These are phyloP conservation scores for Arnoldichthys spilopterus DNA, from an alignment of 2,797 vertebrate species.

Conservation along the genomic window DNA sequence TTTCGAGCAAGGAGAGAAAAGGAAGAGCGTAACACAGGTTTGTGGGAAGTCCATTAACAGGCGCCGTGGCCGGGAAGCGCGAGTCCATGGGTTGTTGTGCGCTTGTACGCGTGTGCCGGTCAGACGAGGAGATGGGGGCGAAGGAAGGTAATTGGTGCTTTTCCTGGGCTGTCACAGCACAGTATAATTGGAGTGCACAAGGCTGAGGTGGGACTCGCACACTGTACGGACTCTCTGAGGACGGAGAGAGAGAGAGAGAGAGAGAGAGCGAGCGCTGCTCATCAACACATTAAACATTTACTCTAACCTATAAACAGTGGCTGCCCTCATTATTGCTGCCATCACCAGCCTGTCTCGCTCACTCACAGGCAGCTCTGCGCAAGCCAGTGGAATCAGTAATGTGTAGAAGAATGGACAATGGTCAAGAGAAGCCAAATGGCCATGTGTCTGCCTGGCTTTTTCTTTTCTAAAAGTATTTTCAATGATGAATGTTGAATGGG, in stretches of 20 bases:
- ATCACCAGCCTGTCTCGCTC: conserved; percentile 52
- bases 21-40: conserved; percentile 55
- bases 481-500: neutral
- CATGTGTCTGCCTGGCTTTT: neutral
- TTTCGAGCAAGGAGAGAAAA: conserved; percentile 58
- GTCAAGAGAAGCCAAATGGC: neutral
- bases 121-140: conserved; percentile 52
- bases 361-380: conserved; percentile 44
- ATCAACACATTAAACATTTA: conserved; percentile 83
- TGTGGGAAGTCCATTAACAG: conserved; percentile 66
- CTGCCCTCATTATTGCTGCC: conserved; percentile 61
- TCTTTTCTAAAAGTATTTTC: neutral
- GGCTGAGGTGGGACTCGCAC: conserved; percentile 54
- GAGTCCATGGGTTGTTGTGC: conserved; percentile 47
- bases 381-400: conserved; percentile 17
- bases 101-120: neutral
- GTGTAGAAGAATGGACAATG: neutral
- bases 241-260: conserved; percentile 42
- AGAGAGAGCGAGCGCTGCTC: conserved; percentile 55
- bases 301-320: conserved; percentile 77
- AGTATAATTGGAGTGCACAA: conserved; percentile 74
- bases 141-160: conserved; percentile 77
- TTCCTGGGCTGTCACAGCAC: conserved; percentile 73
- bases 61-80: conserved; percentile 51
- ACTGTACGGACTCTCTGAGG: conserved; percentile 55